These are phyloP conservation scores for Calonectris borealis DNA, from an alignment of 2,113 vertebrate genomes.

Conservation along the genomic window DNA sequence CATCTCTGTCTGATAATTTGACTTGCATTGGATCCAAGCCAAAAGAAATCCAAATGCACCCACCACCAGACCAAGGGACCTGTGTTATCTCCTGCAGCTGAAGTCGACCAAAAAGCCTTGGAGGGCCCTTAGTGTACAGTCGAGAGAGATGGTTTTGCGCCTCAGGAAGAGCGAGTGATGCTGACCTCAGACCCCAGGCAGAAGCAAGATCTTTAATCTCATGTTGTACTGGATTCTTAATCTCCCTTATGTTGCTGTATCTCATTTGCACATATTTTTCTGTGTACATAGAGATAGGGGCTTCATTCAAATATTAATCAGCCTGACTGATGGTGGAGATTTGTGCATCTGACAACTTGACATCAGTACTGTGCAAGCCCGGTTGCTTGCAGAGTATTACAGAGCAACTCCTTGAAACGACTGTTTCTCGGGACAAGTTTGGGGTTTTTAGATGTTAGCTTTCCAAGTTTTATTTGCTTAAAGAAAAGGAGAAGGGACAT, in stretches of 20 bases:
- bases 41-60: background rate
- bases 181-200: conserved; percentile 20
- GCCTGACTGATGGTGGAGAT: conserved; percentile 66
- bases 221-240: conserved; percentile 57
- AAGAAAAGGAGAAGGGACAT: background rate
- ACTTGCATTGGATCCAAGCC: background rate
- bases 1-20: background rate
- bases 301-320: conserved; percentile 74
- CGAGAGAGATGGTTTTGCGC: background rate
- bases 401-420: background rate
- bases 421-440: background rate
- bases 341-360: conserved; percentile 47
- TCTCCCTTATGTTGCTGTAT: conserved; percentile 64
- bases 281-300: conserved; percentile 47
- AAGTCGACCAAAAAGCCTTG: background rate
- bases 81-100: background rate
- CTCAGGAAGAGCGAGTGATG: background rate
- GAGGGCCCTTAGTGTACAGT: background rate
- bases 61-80: background rate
- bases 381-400: background rate
- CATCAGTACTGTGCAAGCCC: background rate
- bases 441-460: background rate
- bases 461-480: background rate
- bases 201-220: conserved; percentile 57
- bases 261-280: conserved; percentile 70